These are phyloP conservation scores for Pseudomyrmex pallidus DNA, from an alignment of 1,140 invertebrate genomes.

Conservation along the genomic window DNA sequence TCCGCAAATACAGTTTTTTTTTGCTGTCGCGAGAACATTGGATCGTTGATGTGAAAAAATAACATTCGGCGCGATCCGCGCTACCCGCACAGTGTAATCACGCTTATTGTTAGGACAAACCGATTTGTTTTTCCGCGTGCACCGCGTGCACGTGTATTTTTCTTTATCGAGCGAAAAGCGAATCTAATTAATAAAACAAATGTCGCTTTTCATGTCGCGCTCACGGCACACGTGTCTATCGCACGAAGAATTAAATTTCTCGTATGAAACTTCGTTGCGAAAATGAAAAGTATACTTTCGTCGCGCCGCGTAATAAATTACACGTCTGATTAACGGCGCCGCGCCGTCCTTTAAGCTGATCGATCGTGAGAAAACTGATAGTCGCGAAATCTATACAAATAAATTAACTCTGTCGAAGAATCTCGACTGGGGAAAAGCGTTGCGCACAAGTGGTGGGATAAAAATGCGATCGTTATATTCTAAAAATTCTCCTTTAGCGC, in stretches of 20 bases:
- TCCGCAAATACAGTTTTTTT: constrained; percentile 26
- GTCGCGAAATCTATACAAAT: not conserved
- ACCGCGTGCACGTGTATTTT: constrained; percentile 22
- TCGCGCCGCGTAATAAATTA: constrained; percentile 32
- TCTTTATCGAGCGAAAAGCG: constrained; percentile 31
- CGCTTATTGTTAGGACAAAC: constrained; percentile 50
- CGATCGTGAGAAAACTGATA: constrained; percentile 3
- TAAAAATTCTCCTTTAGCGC: no score
- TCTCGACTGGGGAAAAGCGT: not conserved
- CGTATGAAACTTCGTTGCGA: not conserved
- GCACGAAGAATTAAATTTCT: not conserved
- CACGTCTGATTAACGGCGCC: constrained; percentile 21
- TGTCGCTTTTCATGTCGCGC: not conserved
- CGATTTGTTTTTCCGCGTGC: constrained; percentile 43
- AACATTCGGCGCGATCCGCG: constrained; percentile 34
- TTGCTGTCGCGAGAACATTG: constrained; percentile 4
- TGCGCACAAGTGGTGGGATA: no score
- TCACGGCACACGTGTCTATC: not conserved
- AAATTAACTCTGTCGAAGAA: constrained; percentile 1
- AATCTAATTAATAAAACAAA: constrained; percentile 45
- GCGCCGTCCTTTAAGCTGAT: not conserved
- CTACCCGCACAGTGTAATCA: constrained; percentile 28
- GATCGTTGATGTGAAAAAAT: constrained; percentile 43
- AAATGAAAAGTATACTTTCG: constrained; percentile 33
- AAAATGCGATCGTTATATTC: no score